phyloP scores from a whole-genome alignment of 1,140 invertebrate genomes.

The Procambarus clarkii region DNA sequence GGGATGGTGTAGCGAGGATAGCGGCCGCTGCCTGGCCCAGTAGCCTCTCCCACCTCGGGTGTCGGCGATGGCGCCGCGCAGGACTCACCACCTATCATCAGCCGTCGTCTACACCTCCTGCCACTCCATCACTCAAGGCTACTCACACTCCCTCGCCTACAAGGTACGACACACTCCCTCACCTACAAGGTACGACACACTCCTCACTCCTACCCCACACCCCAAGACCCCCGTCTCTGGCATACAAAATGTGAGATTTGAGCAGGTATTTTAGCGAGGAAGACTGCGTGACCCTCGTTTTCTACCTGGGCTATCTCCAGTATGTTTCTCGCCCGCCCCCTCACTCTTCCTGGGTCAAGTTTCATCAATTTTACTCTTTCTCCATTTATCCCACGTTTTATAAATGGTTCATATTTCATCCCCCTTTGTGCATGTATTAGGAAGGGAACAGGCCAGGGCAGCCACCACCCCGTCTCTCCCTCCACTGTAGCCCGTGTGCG shows the following conservation, averaged over 20 bases:
- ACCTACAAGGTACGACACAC: background rate
- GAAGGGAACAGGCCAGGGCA: too few relatives aligned
- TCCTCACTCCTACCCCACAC: background rate
- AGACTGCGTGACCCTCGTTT: background rate
- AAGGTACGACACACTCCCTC: background rate
- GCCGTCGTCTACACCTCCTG: background rate
- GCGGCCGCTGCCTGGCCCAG: background rate
- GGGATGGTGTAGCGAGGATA: background rate
- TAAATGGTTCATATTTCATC: too few relatives aligned
- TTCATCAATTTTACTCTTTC: too few relatives aligned
- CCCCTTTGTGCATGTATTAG: too few relatives aligned
- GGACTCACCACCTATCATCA: conserved; percentile 1
- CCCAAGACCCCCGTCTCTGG: background rate
- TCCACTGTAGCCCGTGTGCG: too few relatives aligned
- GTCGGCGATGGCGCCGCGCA: conserved; percentile 38
- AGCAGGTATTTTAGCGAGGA: background rate
- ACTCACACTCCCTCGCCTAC: background rate
- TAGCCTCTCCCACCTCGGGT: background rate
- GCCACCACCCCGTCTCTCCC: too few relatives aligned
- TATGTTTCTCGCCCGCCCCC: background rate
- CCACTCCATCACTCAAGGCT: background rate
- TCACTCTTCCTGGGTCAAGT: background rate
- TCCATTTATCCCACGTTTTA: too few relatives aligned
- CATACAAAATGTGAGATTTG: background rate
- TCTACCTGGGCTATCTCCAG: background rate